Conservation (phyloP, 1,140 invertebrate species). For the Liolophura sinensis region DNA sequence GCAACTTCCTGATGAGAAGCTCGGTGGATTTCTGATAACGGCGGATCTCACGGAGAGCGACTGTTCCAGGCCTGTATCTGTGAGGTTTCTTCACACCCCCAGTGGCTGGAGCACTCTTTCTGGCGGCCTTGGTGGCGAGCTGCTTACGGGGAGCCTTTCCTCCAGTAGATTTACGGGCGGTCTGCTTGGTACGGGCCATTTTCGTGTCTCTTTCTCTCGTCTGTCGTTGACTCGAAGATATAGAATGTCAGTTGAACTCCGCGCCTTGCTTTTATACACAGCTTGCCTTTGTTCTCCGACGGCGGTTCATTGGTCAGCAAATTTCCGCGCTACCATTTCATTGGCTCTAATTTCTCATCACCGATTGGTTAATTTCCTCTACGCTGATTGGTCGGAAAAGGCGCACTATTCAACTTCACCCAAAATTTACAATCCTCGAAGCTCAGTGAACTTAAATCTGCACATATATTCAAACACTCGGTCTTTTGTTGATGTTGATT, state of each 20-base stretch:
- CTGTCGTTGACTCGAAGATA: too few relatives aligned
- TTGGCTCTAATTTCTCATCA: not conserved
- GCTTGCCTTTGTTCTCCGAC: too few relatives aligned
- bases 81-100: conserved; percentile 64
- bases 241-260: too few relatives aligned
- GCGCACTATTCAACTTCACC: too few relatives aligned
- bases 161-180: conserved; percentile 67
- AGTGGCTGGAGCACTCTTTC: conserved; percentile 61
- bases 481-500: too few relatives aligned
- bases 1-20: conserved; percentile 76
- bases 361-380: not conserved
- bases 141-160: conserved; percentile 59
- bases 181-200: conserved; percentile 70
- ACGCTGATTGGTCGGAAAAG: too few relatives aligned
- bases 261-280: too few relatives aligned
- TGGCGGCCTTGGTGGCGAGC: conserved; percentile 65
- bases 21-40: conserved; percentile 83
- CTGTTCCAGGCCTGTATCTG: conserved; percentile 68
- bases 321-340: not conserved
- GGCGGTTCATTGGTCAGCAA: not conserved
- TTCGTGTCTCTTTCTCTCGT: not conserved
- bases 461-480: too few relatives aligned
- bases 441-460: too few relatives aligned
- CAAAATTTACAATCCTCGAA: too few relatives aligned
- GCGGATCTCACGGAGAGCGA: conserved; percentile 81